Evolutionary conservation across 2,888 invertebrate species (phyloP), one percentile per base, ranked within the genome.

Genomic region (Phyto melanocephala): DNA sequence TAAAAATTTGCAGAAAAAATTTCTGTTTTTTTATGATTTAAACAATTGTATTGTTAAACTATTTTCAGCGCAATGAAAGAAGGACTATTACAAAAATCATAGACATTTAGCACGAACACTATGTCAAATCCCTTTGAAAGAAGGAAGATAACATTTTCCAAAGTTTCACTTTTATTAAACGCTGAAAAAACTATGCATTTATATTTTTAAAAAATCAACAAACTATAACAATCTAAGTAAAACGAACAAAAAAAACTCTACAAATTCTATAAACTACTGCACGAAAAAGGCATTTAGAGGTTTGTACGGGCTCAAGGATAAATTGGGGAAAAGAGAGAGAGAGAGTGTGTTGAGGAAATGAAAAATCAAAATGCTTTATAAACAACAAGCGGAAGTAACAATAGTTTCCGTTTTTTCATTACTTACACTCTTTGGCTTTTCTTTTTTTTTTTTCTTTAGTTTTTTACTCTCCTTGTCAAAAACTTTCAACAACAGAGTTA

Each of bases 21-120:
- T 68, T 52, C 52, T 13, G 13, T 45, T 68, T 52, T 58, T 13
- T 47, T 24, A 33, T 15, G 13, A 20, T 37, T 58, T 20, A 20
- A 70, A 82, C 82, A 82, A 82, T 82, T 82, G 75, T 70, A 82
- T 82, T 82, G 82, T 82, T 82, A 75, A 79, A 79, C 75, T 79
- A 47, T 58, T 75, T 79, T 82, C 79, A 79, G 71, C 52, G 65
- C 54, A 82, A 75, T 79, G 60, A 67, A 82, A 82, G 74, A 54
- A 71, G 58, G 13, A 65, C 54, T 56, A 33, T 60, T 63, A 42
- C n/a, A 63, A 0, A 50, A 45, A 56, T n/a, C 5, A 11, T 35
- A 50, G 0, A 62, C 28, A 42, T 54, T 68, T 68, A 24, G 24
- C 11, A 20, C 33, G 20, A 20, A 47, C 3, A 56, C 4, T 2